Percentiles rank a stretch among this genome's conserved stretches.
These are phyloP conservation scores for Acinonyx jubatus DNA, from an alignment of 2,113 vertebrate genomes.

Conservation along the genomic window DNA sequence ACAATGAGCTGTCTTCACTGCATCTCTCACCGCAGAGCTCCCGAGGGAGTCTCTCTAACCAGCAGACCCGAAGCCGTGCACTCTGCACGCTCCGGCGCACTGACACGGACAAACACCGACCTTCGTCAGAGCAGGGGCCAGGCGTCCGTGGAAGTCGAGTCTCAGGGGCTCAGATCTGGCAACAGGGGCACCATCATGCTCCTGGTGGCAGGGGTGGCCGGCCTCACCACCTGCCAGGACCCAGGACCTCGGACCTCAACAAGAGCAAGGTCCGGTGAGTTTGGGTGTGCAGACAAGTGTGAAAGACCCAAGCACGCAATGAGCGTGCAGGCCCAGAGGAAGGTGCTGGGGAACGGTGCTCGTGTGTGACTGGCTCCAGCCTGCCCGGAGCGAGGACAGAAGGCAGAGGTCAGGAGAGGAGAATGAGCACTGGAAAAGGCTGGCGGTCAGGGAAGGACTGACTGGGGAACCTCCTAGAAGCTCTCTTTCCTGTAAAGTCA, in stretches of 20 bases:
- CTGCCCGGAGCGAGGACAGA: rapidly evolving
- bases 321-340: background rate
- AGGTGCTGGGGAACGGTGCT: rapidly evolving
- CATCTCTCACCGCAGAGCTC: background rate
- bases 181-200: too few species aligned
- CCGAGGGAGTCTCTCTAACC: background rate
- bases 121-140: too few species aligned
- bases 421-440: background rate
- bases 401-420: background rate
- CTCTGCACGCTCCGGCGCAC: rapidly evolving
- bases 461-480: background rate
- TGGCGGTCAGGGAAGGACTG: background rate
- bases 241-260: too few species aligned
- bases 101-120: background rate
- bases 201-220: too few species aligned
- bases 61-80: background rate
- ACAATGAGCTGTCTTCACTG: rapidly evolving
- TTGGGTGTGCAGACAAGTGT: background rate
- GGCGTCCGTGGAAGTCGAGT: background rate
- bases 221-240: too few species aligned
- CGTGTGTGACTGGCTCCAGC: background rate
- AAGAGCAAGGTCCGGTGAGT: too few species aligned
- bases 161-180: background rate
- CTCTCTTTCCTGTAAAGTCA: background rate
- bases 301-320: rapidly evolving